Conservation (phyloP, 2,113 vertebrate species). For the Plecturocebus donacophilus region DNA sequence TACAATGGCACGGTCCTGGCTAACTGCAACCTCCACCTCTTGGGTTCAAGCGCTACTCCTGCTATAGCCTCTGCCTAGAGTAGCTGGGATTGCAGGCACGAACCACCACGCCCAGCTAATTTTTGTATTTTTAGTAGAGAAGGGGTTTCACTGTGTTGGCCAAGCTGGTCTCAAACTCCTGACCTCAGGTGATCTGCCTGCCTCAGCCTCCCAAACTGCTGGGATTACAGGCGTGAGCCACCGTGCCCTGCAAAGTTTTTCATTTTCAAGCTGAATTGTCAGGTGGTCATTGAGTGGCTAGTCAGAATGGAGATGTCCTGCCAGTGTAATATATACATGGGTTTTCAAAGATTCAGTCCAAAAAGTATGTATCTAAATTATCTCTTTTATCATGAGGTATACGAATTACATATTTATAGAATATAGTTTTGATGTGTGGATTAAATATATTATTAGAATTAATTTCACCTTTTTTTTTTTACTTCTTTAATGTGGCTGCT, state of each 20-base stretch:
- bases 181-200: not conserved
- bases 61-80: not conserved
- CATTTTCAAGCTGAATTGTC: not conserved
- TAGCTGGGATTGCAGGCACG: not conserved
- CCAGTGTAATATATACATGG: not conserved
- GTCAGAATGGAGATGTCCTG: not conserved
- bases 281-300: not conserved
- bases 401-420: not conserved
- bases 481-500: not conserved
- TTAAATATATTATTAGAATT: not conserved
- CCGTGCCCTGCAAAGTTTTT: accelerated
- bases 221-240: not conserved
- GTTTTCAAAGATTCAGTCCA: not conserved
- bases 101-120: not conserved
- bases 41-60: not conserved
- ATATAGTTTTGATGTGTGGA: not conserved
- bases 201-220: not conserved
- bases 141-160: not conserved
- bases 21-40: not conserved
- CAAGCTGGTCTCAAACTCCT: not conserved
- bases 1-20: not conserved
- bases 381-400: not conserved
- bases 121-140: not conserved
- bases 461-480: not conserved
- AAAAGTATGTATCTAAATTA: not conserved